Base-by-base conservation (phyloP, 2,113 vertebrate genomes). In the Spilogale gracilis region DNA sequence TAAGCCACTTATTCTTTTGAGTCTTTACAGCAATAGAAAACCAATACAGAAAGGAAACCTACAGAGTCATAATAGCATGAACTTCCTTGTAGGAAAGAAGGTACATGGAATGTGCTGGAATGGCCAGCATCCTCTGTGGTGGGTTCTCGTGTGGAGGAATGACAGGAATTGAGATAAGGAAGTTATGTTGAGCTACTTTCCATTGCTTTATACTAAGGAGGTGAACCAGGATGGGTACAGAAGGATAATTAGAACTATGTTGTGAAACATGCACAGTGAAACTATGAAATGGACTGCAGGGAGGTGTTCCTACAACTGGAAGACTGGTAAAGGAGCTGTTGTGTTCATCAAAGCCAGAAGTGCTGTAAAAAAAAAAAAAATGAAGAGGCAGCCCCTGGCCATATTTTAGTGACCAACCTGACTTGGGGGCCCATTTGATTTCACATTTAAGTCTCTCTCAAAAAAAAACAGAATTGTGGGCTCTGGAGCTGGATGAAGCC, bases 71-170 rank as follows among this genome's bases (percentile, higher is more conserved):
- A 12, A 3, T 7, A 14, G 54, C 17, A 14, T 1, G 1, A 69
- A 23, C 4, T 23, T 6, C 14, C 32, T 21, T 30, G 6, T 4
- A 25, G 16, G 5, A 21, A 17, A 32, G 21, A 67, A 87, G 30
- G 9, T 52, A 2, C 0, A 0, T 48, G 63, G 71, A 38, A 32
- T 17, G 18, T 7, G 43, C 3, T 3, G 9, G 6, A 45, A 12
- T 18, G 14, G 20, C 45, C n/a, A 30, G 14, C 4, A 11, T 63
- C 3, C 6, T 23, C 48, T 5, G 13, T 4, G 14, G 20, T 20
- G 3, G 14, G 32, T 69, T 32, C 56, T 88, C 30, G 25, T 27
- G 6, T 5, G 48, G 48, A n/a, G 6, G 60, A 61, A 80, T 25
- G 18, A 5, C 43, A 61, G 23, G 4, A 43, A 54, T 5, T 3